Evolutionary conservation across 1,140 invertebrate species (phyloP).

Genomic region (Colletes latitarsis): DNA sequence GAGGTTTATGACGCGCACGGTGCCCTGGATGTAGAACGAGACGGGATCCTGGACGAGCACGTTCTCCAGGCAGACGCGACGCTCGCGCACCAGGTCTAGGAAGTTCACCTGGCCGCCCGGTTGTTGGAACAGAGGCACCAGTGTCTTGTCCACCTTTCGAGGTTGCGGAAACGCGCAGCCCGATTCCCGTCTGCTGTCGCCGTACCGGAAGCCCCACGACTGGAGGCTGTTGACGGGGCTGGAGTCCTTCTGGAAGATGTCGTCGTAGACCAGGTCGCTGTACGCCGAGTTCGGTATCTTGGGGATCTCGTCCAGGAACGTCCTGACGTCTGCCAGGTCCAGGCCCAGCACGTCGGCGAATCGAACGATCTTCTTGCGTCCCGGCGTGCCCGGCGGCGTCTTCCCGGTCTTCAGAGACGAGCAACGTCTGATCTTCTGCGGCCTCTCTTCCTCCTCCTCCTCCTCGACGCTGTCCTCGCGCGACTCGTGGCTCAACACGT

Average conservation of each 20-base stretch:
- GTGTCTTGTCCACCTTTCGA: conserved; percentile 80
- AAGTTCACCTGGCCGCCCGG: conserved; percentile 89
- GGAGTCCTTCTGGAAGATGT: conserved; percentile 56
- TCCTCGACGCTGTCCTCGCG: conserved; percentile 70
- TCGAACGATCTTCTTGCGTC: conserved; percentile 95
- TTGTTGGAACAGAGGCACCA: conserved; percentile 91
- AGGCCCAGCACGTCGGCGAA: conserved; percentile 97
- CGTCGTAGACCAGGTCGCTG: conserved; percentile 85
- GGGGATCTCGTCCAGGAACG: conserved; percentile 94
- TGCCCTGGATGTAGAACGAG: conserved; percentile 90
- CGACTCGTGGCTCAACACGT: conserved; percentile 65
- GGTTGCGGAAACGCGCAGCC: neutral
- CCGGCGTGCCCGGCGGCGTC: conserved; percentile 93
- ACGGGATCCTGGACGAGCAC: conserved; percentile 87
- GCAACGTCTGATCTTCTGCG: conserved; percentile 87
- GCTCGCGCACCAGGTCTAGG: conserved; percentile 87
- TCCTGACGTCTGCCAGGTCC: conserved; percentile 94
- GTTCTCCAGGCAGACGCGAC: conserved; percentile 92
- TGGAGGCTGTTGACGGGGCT: conserved; percentile 32
- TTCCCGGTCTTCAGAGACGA: conserved; percentile 95
- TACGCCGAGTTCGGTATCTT: conserved; percentile 93
- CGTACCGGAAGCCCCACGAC: conserved; percentile 61
- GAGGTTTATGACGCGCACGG: conserved; percentile 93
- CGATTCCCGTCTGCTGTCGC: conserved; percentile 31
- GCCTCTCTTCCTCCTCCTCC: conserved; percentile 76